A percentile compares a stretch with the other conserved stretches of the same genome.
Conservation (phyloP, 2,113 vertebrate genomes). For the Ginglymostoma cirratum region DNA sequence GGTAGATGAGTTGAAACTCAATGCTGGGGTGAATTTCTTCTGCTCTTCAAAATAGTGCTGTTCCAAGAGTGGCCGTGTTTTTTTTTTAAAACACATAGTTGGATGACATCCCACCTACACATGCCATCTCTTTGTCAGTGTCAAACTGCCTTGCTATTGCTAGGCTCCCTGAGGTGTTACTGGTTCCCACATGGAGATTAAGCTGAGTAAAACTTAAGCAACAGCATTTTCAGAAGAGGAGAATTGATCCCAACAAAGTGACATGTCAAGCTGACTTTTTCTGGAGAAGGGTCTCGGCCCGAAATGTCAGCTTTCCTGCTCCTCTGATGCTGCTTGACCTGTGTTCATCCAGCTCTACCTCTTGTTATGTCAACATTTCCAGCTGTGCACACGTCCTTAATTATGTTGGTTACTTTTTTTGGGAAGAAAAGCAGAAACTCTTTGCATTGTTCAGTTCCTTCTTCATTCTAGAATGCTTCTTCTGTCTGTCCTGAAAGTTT, state of each 20-base stretch:
- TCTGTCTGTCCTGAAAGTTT: neutral
- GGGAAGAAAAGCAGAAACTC: neutral
- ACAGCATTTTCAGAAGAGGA: neutral
- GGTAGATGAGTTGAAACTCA: neutral
- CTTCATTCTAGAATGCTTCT: neutral
- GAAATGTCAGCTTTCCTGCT: too few relatives aligned
- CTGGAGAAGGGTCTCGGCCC: too few relatives aligned
- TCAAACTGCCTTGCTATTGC: neutral
- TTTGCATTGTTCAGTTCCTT: neutral
- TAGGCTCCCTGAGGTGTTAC: neutral
- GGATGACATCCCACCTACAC: neutral
- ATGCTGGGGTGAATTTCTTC: neutral
- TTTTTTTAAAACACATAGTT: neutral
- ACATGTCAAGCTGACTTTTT: neutral
- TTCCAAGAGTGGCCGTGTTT: neutral
- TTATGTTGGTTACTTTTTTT: neutral
- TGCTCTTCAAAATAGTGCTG: neutral
- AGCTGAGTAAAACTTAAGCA: neutral
- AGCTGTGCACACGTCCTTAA: neutral
- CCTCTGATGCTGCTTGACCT: too few relatives aligned
- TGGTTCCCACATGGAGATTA: neutral
- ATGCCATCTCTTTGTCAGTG: neutral
- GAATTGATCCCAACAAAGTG: neutral
- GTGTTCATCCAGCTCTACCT: too few relatives aligned
- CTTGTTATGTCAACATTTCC: neutral